A percentile compares a stretch with the other conserved stretches of the same genome.
Evolutionary conservation across 2,888 invertebrate species (phyloP).

Genomic region (Aphrophora alni): DNA sequence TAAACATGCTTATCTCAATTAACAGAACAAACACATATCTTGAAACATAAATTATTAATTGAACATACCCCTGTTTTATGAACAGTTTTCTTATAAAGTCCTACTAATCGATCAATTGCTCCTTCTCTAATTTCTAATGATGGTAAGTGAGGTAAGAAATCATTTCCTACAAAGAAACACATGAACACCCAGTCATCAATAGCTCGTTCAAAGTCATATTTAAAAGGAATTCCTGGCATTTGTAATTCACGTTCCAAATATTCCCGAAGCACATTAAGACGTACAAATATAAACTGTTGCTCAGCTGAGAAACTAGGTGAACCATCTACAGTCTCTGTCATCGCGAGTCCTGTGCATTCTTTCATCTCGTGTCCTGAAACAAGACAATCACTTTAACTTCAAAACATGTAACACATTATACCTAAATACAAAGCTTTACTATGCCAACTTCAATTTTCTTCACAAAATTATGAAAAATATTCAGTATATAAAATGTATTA

Average conservation of each 20-base stretch:
- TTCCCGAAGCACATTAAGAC: constrained; percentile 91
- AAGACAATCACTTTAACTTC: neutral
- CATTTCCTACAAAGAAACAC: constrained; percentile 99
- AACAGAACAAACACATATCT: too few species aligned
- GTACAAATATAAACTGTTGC: constrained; percentile 89
- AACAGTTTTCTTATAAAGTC: constrained; percentile 92
- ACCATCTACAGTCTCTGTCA: constrained; percentile 56
- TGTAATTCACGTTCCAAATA: constrained; percentile 87
- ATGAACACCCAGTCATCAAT: constrained; percentile 98
- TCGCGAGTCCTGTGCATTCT: constrained; percentile 76
- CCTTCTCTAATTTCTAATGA: constrained; percentile 96
- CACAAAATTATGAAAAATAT: too few species aligned
- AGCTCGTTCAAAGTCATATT: constrained; percentile 92
- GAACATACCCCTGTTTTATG: constrained; percentile 83
- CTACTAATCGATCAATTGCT: constrained; percentile 93
- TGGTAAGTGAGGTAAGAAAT: constrained; percentile 97
- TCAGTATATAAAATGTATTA: too few species aligned
- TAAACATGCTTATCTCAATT: too few species aligned
- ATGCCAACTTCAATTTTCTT: too few species aligned
- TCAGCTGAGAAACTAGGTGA: constrained; percentile 67
- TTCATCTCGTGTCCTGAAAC: constrained; percentile 86
- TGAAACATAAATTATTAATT: too few species aligned
- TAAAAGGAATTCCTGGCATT: constrained; percentile 93
- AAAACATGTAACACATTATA: neutral
- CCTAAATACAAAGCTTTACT: too few species aligned